Evolutionary conservation across 2,888 invertebrate species (phyloP), one percentile per base, ranked within the genome.

Genomic region (Tanytarsus gracilentus): DNA sequence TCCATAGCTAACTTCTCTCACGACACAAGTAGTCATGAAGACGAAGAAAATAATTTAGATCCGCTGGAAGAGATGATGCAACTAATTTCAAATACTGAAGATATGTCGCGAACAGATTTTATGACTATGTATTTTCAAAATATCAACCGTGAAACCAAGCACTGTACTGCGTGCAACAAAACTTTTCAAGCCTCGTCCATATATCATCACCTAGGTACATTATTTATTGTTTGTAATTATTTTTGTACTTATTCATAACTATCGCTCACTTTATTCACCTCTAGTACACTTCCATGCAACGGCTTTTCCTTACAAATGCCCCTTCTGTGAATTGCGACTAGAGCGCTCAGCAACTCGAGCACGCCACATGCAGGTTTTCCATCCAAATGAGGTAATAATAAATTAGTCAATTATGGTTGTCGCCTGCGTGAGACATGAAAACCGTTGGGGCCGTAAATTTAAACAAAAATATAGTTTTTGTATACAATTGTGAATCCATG

Each of bases 311-410:
- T 58, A 21, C 18, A 58, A 58, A 48, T 58, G 58, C 21, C 58
- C 58, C 5, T 58, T 58, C 23, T 58, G 58, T 58, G 58, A 58
- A 5, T n/a, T 58, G 3, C 18, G 58, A n/a, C 27, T 58, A 6
- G 44, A 26, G 2, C 16, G 29, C 2, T 18, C 27, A 1, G 14
- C n/a, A 9, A 9, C 9, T 14, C 23, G 58, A 21, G 8, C 25
- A 6, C 14, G 21, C 5, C 58, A 58, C 14, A 27, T 58, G 1
- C 58, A 58, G 27, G 14, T 40, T 1, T 58, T 58, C 30, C 58
- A 58, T 23, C 58, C 58, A 6, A 16, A 58, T 3, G 58, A 58
- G 33, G 33, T 33, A 33, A 33, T 9, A 9, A 33, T 2, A 5
- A 5, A n/a, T 33, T n/a, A n/a, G n/a, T n/a, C n/a, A n/a, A n/a